Conservation (phyloP, 2,113 vertebrate species). For the Dascyllus trimaculatus region DNA sequence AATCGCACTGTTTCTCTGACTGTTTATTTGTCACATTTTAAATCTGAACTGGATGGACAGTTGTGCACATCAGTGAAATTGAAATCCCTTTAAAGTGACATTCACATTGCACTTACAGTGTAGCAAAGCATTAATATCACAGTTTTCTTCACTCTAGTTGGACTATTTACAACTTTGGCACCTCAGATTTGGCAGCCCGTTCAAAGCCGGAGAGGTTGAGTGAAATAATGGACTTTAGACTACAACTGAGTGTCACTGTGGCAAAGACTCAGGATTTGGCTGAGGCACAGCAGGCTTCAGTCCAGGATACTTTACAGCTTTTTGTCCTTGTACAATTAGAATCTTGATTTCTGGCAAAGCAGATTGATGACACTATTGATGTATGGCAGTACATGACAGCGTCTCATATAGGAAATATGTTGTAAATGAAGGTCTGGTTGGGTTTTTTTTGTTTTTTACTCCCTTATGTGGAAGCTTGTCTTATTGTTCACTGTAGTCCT, state of each 20-base stretch:
- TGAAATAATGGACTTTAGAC: constrained; percentile 77
- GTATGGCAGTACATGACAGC: constrained; percentile 21
- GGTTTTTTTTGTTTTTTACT: constrained; percentile 32
- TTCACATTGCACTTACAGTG: constrained; percentile 30
- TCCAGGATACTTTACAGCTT: constrained; percentile 60
- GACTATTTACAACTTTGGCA: constrained; percentile 69
- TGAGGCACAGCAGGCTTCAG: constrained; percentile 55
- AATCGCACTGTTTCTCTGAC: not conserved
- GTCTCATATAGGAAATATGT: constrained; percentile 26
- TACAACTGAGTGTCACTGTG: constrained; percentile 64
- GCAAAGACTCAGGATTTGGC: constrained; percentile 70
- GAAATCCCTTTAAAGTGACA: constrained; percentile 16
- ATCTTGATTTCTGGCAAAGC: constrained; percentile 62
- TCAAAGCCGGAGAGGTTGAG: constrained; percentile 57
- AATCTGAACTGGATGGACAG: not conserved
- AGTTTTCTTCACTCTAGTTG: constrained; percentile 48
- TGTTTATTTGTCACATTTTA: constrained; percentile 7
- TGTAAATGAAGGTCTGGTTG: constrained; percentile 48
- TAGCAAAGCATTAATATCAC: constrained; percentile 43
- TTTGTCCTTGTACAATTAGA: constrained; percentile 74
- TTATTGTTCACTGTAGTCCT: constrained; percentile 54
- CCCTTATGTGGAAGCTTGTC: constrained; percentile 66
- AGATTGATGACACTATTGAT: constrained; percentile 41
- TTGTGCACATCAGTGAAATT: not conserved
- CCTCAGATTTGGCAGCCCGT: constrained; percentile 64